Percentiles rank a stretch among this genome's conserved stretches.
These are phyloP conservation scores for Sphaerodactylus townsendi DNA, from an alignment of 2,113 vertebrate genomes.

Conservation along the genomic window DNA sequence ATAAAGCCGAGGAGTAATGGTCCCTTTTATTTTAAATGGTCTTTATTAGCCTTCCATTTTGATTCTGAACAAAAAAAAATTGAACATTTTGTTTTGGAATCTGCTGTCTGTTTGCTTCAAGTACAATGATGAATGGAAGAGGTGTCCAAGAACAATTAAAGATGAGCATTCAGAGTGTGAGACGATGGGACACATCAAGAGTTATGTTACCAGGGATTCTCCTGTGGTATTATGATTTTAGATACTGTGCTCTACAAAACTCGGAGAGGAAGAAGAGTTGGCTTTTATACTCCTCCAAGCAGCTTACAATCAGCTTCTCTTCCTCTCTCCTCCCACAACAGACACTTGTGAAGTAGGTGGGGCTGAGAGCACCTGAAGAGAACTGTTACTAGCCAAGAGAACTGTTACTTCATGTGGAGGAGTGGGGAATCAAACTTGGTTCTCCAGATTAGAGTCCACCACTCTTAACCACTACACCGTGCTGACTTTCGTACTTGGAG, in stretches of 20 bases:
- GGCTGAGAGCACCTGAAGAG: no score
- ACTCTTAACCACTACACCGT: no score
- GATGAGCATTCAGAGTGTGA: not conserved
- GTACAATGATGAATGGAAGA: conserved; percentile 37
- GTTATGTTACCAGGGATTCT: not conserved
- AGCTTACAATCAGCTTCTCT: no score
- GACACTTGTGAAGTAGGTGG: no score
- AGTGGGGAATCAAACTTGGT: no score
- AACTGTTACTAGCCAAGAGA: no score
- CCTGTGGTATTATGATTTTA: not conserved
- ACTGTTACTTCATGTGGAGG: no score
- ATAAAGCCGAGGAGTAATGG: conserved; percentile 84
- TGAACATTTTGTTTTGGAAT: conserved; percentile 65
- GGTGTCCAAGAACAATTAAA: conserved; percentile 36
- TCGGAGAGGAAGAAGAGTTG: no score
- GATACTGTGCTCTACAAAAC: not conserved
- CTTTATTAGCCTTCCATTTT: conserved; percentile 82
- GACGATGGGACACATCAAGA: not conserved
- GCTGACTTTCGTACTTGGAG: no score
- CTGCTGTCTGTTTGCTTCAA: conserved; percentile 43
- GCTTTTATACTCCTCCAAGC: no score
- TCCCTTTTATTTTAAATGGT: conserved; percentile 84
- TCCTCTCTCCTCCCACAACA: no score
- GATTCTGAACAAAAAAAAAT: conserved; percentile 68
- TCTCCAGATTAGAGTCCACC: no score